A percentile compares a stretch with the other conserved stretches of the same genome.
phyloP scores from a whole-genome alignment of 2,113 vertebrate species.

The Rhea americana region DNA sequence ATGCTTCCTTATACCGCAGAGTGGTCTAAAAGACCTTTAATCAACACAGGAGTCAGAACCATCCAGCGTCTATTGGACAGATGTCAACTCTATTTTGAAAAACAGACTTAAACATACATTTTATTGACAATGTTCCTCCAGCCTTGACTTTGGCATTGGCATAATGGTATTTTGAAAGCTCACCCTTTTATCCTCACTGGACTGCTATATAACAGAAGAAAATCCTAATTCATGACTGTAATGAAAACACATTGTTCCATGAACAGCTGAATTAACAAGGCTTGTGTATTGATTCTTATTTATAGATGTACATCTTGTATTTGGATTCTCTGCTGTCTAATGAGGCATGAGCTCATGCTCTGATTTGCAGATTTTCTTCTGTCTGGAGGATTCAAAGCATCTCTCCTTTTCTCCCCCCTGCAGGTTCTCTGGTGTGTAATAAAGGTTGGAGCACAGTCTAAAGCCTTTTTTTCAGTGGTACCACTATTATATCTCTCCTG shows the following conservation, averaged over 20 bases:
- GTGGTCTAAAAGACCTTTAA: background rate
- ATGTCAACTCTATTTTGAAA: background rate
- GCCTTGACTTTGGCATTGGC: background rate
- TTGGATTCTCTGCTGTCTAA: background rate
- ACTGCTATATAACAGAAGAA: background rate
- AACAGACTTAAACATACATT: background rate
- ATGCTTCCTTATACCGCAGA: background rate
- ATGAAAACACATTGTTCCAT: background rate
- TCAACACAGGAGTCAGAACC: background rate
- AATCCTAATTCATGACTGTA: background rate
- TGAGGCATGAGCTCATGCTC: background rate
- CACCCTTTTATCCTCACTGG: background rate
- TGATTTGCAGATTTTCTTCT: background rate
- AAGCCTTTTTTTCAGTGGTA: accelerated
- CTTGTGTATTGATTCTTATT: background rate
- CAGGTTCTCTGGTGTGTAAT: background rate
- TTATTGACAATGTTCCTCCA: background rate
- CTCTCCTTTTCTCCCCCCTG: background rate
- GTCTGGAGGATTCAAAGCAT: background rate
- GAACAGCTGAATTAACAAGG: background rate
- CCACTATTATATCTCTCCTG: background rate
- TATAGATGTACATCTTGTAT: background rate
- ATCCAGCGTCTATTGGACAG: accelerated
- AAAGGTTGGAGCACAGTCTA: background rate
- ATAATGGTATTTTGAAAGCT: background rate